Conservation (phyloP, 2,797 vertebrate genomes). For the Podarcis lilfordi region DNA sequence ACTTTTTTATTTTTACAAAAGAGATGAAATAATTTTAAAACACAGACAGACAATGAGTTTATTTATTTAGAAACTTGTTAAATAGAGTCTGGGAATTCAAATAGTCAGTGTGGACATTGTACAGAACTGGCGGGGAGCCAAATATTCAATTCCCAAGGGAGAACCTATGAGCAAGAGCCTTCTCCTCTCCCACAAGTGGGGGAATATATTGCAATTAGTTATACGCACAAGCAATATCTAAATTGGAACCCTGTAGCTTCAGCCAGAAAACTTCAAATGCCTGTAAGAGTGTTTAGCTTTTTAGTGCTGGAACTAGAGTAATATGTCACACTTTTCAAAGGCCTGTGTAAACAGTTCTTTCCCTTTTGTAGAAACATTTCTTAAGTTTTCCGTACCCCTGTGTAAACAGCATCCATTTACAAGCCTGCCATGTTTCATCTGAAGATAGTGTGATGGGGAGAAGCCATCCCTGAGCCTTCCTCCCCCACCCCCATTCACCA, state of each 20-base stretch:
- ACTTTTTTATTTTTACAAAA: conserved; percentile 52
- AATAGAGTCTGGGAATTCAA: conserved; percentile 98
- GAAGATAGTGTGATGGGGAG: conserved; percentile 11
- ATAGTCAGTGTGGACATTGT: conserved; percentile 98
- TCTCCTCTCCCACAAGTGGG: conserved; percentile 81
- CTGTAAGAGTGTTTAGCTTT: conserved; percentile 83
- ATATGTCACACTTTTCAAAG: conserved; percentile 82
- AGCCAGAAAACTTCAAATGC: conserved; percentile 80
- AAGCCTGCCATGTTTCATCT: conserved; percentile 73
- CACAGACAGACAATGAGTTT: conserved; percentile 91
- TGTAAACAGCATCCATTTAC: conserved; percentile 77
- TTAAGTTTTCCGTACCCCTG: conserved; percentile 75
- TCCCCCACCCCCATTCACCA: not conserved
- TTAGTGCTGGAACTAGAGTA: conserved; percentile 79
- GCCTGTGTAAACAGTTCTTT: conserved; percentile 82
- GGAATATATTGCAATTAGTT: conserved; percentile 82
- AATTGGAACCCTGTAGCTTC: conserved; percentile 74
- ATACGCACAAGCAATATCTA: conserved; percentile 80
- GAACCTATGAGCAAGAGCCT: conserved; percentile 80
- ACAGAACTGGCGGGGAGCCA: conserved; percentile 90
- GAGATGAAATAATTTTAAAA: conserved; percentile 88
- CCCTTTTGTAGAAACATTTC: conserved; percentile 79
- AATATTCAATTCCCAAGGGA: conserved; percentile 78
- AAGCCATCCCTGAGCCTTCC: not conserved
- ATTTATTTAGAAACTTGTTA: conserved; percentile 96